Percentiles rank a stretch among this genome's conserved stretches.
Evolutionary conservation across 2,797 vertebrate genomes (phyloP).

Genomic region (Sebastes baramenuke): DNA sequence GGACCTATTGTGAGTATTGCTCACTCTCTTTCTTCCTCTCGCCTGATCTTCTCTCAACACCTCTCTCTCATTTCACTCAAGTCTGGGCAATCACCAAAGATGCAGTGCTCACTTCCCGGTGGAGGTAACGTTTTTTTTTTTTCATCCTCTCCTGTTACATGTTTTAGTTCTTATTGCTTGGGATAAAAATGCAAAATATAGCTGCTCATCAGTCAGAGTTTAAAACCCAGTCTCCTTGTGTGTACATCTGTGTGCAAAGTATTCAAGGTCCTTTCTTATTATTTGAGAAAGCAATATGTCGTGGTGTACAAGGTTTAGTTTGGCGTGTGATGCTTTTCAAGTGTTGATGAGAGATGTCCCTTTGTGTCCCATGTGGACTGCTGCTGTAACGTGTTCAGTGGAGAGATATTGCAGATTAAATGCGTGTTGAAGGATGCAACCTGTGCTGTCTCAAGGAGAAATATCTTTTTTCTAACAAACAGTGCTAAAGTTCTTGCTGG

Average conservation of each 20-base stretch:
- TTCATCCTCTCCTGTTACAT: background rate
- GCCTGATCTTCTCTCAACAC: conserved; percentile 27
- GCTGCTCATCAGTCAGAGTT: background rate
- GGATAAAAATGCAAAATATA: background rate
- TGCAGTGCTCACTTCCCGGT: conserved; percentile 3
- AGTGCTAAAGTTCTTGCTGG: background rate
- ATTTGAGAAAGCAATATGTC: background rate
- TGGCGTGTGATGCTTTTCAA: conserved; percentile 11
- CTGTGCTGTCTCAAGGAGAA: conserved; percentile 31
- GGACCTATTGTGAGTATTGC: conserved; percentile 43
- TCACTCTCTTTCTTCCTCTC: conserved; percentile 24
- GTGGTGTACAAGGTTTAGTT: background rate
- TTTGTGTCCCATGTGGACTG: conserved; percentile 1
- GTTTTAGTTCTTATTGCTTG: background rate
- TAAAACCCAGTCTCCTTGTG: background rate
- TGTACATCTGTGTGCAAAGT: background rate
- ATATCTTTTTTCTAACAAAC: conserved; percentile 9
- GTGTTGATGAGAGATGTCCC: conserved; percentile 32
- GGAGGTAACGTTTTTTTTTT: conserved; percentile 39
- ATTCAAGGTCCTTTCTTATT: conserved; percentile 29
- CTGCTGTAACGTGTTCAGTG: conserved; percentile 11
- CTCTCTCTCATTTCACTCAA: conserved; percentile 37
- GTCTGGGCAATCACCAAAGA: conserved; percentile 41
- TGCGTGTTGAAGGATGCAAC: conserved; percentile 9
- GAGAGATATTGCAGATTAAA: conserved; percentile 25